phyloP scores from a whole-genome alignment of 2,888 invertebrate genomes.

The Acleris emargana region DNA sequence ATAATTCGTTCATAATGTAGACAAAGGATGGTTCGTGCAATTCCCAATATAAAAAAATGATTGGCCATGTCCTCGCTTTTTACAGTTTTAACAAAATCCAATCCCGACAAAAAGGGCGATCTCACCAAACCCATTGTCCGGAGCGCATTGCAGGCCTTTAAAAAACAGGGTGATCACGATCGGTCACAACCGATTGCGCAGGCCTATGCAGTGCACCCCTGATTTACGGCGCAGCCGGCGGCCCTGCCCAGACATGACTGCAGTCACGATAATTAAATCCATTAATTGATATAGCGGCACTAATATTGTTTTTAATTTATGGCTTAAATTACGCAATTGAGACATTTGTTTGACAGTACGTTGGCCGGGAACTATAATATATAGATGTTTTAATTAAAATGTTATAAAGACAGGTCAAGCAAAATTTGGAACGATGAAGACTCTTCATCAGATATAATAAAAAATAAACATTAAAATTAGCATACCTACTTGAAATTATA shows the following conservation, averaged over 20 bases:
- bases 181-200: constrained; percentile 69
- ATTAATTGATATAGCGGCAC: constrained; percentile 70
- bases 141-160: constrained; percentile 45
- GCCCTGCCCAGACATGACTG: constrained; percentile 58
- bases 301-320: constrained; percentile 66
- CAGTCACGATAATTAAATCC: constrained; percentile 73
- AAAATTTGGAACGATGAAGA: too few relatives aligned
- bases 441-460: too few relatives aligned
- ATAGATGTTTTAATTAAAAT: neutral
- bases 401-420: too few relatives aligned
- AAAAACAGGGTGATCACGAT: constrained; percentile 56
- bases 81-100: neutral
- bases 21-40: too few relatives aligned
- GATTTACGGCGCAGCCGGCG: constrained; percentile 61
- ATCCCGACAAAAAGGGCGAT: constrained; percentile 7
- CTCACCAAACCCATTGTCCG: constrained; percentile 20
- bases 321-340: constrained; percentile 38
- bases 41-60: neutral
- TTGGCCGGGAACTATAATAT: neutral
- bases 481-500: too few relatives aligned
- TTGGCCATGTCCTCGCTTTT: neutral
- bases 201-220: constrained; percentile 42
- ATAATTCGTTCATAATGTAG: too few relatives aligned
- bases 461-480: too few relatives aligned
- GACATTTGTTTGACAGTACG: neutral